Evolutionary conservation across 23 tunicate species (phyloP), one percentile per base, ranked within the genome.

Genomic region (Halocynthia aurantium): DNA sequence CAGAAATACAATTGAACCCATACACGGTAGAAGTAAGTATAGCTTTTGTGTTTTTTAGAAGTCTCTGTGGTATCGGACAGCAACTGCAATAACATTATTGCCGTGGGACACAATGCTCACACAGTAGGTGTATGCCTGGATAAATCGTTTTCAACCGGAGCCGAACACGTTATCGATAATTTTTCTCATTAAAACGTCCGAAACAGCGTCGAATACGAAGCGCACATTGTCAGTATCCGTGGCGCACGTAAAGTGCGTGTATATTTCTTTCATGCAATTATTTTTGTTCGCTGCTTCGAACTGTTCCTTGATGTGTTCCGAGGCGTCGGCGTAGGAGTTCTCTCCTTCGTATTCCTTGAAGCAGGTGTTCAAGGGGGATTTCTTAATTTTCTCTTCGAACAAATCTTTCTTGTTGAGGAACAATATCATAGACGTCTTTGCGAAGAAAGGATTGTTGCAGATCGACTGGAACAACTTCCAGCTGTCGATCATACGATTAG

Each of bases 181-280:
- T 80, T 94, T 88, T 67, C 91, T 72, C 91, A 89, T 81, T 8
- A 94, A 67, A 58, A 94, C 95, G 75, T 94, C 99, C 21, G 95
- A 88, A n/a, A 94, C 99, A 0, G 87, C 89, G 68, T 94, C 99
- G 82, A 94, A 94, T 60, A 94, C 91, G 72, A 94, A 84, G 10
- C 90, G 88, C 4, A 94, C 95, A 76, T 89, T 88, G 70, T 66
- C 62, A 5, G 96, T 88, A 78, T 88, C 99, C n/a, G 99, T 94
- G 31, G 96, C 91, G 69, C 96, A 88, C 10, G 99, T 94, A 50
- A 88, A 87, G 80, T 94, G 99, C 7, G 95, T 88, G 84, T 88
- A 94, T 53, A 94, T 94, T 61, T 94, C 99, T 78, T 84, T 88
- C 61, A 52, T 65, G 68, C 75, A 88, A 7, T 83, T 83, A 71